Percentiles rank a stretch among this genome's conserved stretches.
These are phyloP conservation scores for Synanthedon vespiformis DNA, from an alignment of 2,888 invertebrate genomes.

Conservation along the genomic window DNA sequence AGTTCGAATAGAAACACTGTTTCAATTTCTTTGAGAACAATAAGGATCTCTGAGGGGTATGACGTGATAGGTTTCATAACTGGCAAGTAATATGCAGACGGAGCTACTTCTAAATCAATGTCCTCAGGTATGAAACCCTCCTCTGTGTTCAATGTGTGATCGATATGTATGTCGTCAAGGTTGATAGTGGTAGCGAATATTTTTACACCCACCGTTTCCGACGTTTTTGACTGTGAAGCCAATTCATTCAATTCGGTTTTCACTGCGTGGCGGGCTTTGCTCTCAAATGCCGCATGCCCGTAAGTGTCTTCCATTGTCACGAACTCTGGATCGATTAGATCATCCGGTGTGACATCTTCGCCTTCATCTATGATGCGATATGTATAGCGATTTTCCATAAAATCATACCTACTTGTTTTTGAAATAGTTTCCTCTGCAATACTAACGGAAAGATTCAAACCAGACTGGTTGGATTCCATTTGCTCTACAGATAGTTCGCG, in stretches of 20 bases:
- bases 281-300: conserved; percentile 48
- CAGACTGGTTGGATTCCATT: neutral
- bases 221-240: conserved; percentile 18
- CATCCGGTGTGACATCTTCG: conserved; percentile 42
- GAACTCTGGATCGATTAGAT: conserved; percentile 32
- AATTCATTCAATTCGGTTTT: conserved; percentile 32
- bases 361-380: conserved; percentile 30
- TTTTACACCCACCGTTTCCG: conserved; percentile 28
- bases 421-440: conserved; percentile 14
- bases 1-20: conserved; percentile 75
- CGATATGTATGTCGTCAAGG: conserved; percentile 66
- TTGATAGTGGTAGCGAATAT: conserved; percentile 58
- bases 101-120: conserved; percentile 35
- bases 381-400: conserved; percentile 36
- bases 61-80: conserved; percentile 32
- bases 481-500: neutral
- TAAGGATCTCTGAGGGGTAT: conserved; percentile 70
- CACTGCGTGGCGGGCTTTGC: conserved; percentile 14
- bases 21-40: conserved; percentile 76
- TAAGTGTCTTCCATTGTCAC: conserved; percentile 40
- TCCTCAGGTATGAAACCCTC: conserved; percentile 31
- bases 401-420: conserved; percentile 23
- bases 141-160: conserved; percentile 56
- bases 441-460: neutral
- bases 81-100: conserved; percentile 53